Evolutionary conservation across 2,113 vertebrate species (phyloP).

Genomic region (Suricata suricatta): DNA sequence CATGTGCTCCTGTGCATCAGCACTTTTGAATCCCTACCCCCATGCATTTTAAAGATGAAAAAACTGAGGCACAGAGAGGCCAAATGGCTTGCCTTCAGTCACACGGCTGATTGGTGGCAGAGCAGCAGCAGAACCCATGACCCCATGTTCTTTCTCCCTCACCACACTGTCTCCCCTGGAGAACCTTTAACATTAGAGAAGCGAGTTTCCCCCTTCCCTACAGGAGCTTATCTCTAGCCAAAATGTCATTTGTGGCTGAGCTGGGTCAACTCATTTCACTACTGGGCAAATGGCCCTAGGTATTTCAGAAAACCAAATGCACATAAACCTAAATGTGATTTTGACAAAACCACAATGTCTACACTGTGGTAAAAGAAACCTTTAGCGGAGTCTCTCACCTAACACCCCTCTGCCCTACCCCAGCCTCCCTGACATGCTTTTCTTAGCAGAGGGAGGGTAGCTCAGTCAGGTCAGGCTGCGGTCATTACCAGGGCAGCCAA

Average conservation of each 20-base stretch:
- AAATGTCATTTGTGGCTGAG: slow-evolving; percentile 60
- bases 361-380: slow-evolving; percentile 60
- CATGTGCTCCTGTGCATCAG: too few species aligned
- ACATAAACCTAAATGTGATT: slow-evolving; percentile 68
- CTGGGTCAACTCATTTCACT: slow-evolving; percentile 8
- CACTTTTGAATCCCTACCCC: too few species aligned
- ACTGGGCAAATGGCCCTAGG: slow-evolving; percentile 38
- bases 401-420: background rate
- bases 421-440: slow-evolving; percentile 7
- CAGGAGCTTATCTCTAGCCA: slow-evolving; percentile 62
- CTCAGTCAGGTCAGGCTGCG: slow-evolving; percentile 70
- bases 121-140: background rate
- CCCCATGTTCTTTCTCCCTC: background rate
- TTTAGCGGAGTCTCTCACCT: slow-evolving; percentile 11
- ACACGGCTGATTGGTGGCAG: background rate
- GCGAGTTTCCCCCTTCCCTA: background rate
- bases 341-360: slow-evolving; percentile 62
- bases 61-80: background rate
- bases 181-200: background rate
- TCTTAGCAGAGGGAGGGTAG: slow-evolving; percentile 15
- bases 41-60: background rate
- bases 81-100: fast-evolving
- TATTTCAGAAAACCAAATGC: slow-evolving; percentile 51
- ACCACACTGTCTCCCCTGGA: background rate
- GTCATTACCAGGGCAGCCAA: slow-evolving; percentile 62